phyloP scores from a whole-genome alignment of 2,113 vertebrate genomes.

The Sceloporus undulatus region DNA sequence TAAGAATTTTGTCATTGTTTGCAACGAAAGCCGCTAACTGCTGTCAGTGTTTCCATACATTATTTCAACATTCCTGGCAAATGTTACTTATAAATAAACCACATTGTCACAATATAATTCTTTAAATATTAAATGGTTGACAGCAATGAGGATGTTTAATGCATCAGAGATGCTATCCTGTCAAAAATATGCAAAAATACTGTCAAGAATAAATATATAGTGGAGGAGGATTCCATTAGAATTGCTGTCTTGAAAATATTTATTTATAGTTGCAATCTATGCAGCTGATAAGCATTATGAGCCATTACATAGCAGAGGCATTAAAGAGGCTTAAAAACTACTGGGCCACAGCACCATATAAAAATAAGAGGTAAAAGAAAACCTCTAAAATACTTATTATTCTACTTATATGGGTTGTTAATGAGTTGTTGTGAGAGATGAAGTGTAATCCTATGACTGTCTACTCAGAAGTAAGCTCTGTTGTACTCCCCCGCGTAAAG shows the following conservation, averaged over 20 bases:
- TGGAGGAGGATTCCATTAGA: conserved; percentile 45
- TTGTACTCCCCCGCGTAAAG: background rate
- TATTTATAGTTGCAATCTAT: conserved; percentile 36
- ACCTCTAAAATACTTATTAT: conserved; percentile 17
- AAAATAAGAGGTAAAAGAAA: conserved; percentile 13
- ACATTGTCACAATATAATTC: conserved; percentile 26
- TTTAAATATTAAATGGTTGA: conserved; percentile 32
- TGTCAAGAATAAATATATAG: conserved; percentile 57
- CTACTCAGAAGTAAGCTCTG: background rate
- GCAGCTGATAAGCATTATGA: conserved; percentile 48
- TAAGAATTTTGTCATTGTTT: conserved; percentile 28
- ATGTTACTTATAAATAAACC: conserved; percentile 35
- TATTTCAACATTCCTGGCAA: conserved; percentile 27
- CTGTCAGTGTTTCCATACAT: conserved; percentile 37
- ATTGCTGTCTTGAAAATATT: conserved; percentile 53
- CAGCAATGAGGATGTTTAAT: conserved; percentile 4
- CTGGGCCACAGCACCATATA: background rate
- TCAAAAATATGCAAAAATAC: conserved; percentile 46
- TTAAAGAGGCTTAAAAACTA: background rate
- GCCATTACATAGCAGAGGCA: background rate
- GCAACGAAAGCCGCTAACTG: conserved; percentile 2
- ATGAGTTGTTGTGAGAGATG: background rate
- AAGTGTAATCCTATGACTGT: background rate
- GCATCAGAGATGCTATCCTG: conserved; percentile 31
- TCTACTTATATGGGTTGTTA: background rate